Evolutionary conservation across 1,140 invertebrate genomes (phyloP), one percentile per base, ranked within the genome.

Genomic region (Tetramorium parvispinum): DNA sequence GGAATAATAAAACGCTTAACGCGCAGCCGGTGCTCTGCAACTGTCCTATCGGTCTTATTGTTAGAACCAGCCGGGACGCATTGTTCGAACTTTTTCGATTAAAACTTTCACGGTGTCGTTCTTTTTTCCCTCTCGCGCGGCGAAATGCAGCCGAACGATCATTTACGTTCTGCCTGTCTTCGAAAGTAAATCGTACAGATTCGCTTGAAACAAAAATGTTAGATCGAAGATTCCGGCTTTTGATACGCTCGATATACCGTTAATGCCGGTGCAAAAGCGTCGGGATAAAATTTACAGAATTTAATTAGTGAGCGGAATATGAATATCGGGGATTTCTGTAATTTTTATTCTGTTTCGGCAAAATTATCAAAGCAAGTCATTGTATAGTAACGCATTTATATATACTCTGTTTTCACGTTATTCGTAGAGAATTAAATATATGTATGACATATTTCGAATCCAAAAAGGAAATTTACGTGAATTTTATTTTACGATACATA

Each of bases 51-150:
- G 76, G 66, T 63, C 85, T 92, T 89, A 92, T 92, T 87, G 91
- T 91, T 86, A 57, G 87, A 91, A 87, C 78, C 73, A 76, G 55
- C 49, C 61, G 66, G 66, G 53, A 61, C 77, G 76, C 86, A 91
- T 91, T 91, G 91, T 92, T 91, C 76, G 40, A 92, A 92, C 89
- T 91, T 91, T 92, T 92, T 91, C 91, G 91, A 92, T 92, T 92
- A 91, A 91, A 92, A 91, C 70, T 91, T 89, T 87, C 55, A 73
- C 86, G 61, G n/a, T 87, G 71, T 21, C 70, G 40, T 85, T 89
- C 71, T 13, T 37, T 71, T 85, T 59, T 77, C 76, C 37, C 71
- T 53, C 66, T 76, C 43, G 59, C 66, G 63, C 59, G 51, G 63
- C 76, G 59, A 81, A 91, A 91, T 57, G 85, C 53, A 57, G 37